Base-by-base conservation (phyloP, 1,140 invertebrate species). In the Drosophila seguyi region DNA sequence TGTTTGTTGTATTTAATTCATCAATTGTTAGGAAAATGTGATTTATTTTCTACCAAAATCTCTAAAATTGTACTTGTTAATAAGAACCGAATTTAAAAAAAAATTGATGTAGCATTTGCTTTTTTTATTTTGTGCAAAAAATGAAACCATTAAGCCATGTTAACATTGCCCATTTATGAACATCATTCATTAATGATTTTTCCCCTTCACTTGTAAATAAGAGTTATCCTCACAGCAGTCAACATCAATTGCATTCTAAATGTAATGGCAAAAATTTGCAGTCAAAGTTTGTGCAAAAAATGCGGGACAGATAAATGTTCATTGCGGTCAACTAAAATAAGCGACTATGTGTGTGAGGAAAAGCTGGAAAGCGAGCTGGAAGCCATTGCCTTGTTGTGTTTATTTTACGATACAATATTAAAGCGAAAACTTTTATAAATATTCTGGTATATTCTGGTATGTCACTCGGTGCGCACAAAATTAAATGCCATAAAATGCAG, bases 401-500 rank as follows among this genome's bases (percentile, higher is more conserved):
- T 86, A 78, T 82, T 78, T 81, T 65, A 66, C 57, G 48, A 50
- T 69, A 67, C 62, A 69, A 55, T 58, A 59, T 74, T 78, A 66
- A 79, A 81, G 61, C 56, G 31, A 56, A 55, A 55, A 55, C 45
- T 55, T 58, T 66, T 73, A 55, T 53, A n/a, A 57, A 44, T 39
- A 45, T 55, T 67, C 38, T 55, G 34, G 57, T 44, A 25, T 65
- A 57, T 60, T 53, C 36, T 44, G 52, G 52, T 25, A 55, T 55
- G 52, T 55, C 52, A 55, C 52, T 55, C 34, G 34, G 34, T 50
- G 42, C 7, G 18, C 25, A 53, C 66, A 31, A 84, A 81, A 88
- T 88, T 60, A 88, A 88, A 90, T 88, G 72, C 68, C 53, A 88
- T 88, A 88, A 87, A 88, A 57, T 63, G 73, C 53, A 76, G 29